Evolutionary conservation across 2,888 invertebrate species (phyloP).

Genomic region (Nipponacmea schrenckii): DNA sequence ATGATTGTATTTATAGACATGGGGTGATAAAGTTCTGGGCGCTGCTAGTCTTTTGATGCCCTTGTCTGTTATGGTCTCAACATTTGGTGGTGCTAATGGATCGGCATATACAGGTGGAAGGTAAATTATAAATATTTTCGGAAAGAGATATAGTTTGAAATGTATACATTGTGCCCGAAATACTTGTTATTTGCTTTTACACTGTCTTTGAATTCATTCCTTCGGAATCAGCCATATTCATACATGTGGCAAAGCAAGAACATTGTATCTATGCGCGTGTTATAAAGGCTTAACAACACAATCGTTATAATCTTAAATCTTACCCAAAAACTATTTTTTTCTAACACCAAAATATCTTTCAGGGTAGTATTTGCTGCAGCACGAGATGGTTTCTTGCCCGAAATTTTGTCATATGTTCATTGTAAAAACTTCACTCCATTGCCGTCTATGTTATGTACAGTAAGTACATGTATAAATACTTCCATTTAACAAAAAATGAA

Average conservation of each 20-base stretch:
- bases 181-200: background rate
- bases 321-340: too few species aligned
- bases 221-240: too few species aligned
- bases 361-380: slow-evolving; percentile 55
- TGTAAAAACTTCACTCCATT: slow-evolving; percentile 56
- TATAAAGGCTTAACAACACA: too few species aligned
- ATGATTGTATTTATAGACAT: slow-evolving; percentile 44
- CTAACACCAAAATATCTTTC: too few species aligned
- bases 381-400: slow-evolving; percentile 59
- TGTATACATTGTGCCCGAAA: too few species aligned
- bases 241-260: too few species aligned
- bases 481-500: background rate
- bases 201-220: too few species aligned
- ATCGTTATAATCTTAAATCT: too few species aligned
- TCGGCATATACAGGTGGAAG: slow-evolving; percentile 70
- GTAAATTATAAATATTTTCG: slow-evolving; percentile 71
- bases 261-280: too few species aligned
- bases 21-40: slow-evolving; percentile 57
- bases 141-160: too few species aligned
- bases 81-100: slow-evolving; percentile 62
- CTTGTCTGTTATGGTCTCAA: slow-evolving; percentile 58
- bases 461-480: slow-evolving; percentile 70
- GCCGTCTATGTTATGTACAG: slow-evolving; percentile 95
- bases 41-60: slow-evolving; percentile 55
- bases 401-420: slow-evolving; percentile 58